Base-by-base conservation (phyloP, 1,140 invertebrate species). In the Aplysia californica region DNA sequence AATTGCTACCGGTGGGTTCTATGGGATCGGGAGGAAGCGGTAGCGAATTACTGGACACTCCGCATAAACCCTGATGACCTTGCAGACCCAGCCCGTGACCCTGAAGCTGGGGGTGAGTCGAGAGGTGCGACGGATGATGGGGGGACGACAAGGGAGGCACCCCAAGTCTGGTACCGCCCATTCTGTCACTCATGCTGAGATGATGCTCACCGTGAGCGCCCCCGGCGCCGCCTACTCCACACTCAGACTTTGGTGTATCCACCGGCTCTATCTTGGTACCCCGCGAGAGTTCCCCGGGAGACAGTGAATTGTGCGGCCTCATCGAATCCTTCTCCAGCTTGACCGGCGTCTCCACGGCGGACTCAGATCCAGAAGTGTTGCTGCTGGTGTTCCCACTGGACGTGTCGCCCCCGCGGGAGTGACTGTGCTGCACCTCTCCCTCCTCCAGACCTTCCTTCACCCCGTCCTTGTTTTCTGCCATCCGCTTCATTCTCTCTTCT, bases 211-310 rank as follows among this genome's bases (percentile, higher is more conserved):
- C 44, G 44, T 73, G 26, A 20, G 41, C n/a, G n/a, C n/a, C n/a
- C n/a, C n/a, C n/a, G n/a, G n/a, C 66, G 0, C 70, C 41, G 0
- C 64, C 75, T 29, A 77, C 71, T 69, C 77, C 50, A 70, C 80
- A 83, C 55, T 83, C 79, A 56, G 64, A 75, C 35, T 79, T 79
- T 1, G 80, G 77, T 5, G 83, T 79, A 35, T 87, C 86, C 31
- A 82, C 71, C 0, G 85, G 85, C 41, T 87, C 82, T 18, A 85
- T 33, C 67, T 86, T 84, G 4, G 85, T 74, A 38, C 76, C 70
- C 55, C 77, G 70, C 26, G 76, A 5, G 21, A 80, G 44, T 23
- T 83, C 73, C 1, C 74, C 56, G 15, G 76, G 72, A 44, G 79
- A 78, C 55, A 74, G 50, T 41, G 70, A 68, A 26, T 44, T 55